A percentile compares a stretch with the other conserved stretches of the same genome.
Conservation (phyloP, 2,888 invertebrate species). For the Rambutsinella grinnellia region DNA sequence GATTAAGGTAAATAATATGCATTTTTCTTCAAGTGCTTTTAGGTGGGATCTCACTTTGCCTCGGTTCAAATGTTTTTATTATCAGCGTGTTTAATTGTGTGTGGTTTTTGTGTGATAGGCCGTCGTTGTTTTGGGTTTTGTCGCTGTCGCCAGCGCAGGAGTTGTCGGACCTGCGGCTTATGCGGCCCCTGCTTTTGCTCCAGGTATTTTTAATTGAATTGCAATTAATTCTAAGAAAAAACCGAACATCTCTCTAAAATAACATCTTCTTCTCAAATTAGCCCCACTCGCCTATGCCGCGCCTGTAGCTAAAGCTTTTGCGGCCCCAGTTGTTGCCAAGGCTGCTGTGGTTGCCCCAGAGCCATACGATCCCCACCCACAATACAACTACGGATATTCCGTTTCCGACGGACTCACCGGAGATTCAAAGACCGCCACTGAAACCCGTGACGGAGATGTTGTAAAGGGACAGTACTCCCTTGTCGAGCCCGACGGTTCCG, state of each 20-base stretch:
- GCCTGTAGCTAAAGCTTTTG: constrained; percentile 20
- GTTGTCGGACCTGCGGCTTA: constrained; percentile 35
- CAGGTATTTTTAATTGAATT: constrained; percentile 12
- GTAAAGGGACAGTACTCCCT: constrained; percentile 61
- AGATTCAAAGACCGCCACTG: constrained; percentile 55
- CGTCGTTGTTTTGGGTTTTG: constrained; percentile 35
- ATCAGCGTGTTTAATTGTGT: background rate
- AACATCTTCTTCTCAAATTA: too few relatives aligned
- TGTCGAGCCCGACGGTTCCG: constrained; percentile 60
- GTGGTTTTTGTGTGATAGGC: constrained; percentile 18
- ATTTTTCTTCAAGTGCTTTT: background rate
- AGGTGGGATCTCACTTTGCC: background rate
- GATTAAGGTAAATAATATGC: constrained; percentile 37
- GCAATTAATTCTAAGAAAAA: background rate
- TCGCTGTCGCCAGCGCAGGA: constrained; percentile 45
- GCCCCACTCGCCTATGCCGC: constrained; percentile 37
- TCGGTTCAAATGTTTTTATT: background rate
- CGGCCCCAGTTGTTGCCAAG: constrained; percentile 50
- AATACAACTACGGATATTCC: constrained; percentile 62
- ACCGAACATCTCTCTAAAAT: too few relatives aligned
- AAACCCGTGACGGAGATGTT: constrained; percentile 60
- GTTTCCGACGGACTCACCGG: constrained; percentile 60
- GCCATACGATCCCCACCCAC: constrained; percentile 58
- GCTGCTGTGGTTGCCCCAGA: constrained; percentile 46
- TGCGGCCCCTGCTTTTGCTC: constrained; percentile 24